A percentile compares a stretch with the other conserved stretches of the same genome.
Conservation (phyloP, 2,113 vertebrate species). For the Atlantisia rogersi region DNA sequence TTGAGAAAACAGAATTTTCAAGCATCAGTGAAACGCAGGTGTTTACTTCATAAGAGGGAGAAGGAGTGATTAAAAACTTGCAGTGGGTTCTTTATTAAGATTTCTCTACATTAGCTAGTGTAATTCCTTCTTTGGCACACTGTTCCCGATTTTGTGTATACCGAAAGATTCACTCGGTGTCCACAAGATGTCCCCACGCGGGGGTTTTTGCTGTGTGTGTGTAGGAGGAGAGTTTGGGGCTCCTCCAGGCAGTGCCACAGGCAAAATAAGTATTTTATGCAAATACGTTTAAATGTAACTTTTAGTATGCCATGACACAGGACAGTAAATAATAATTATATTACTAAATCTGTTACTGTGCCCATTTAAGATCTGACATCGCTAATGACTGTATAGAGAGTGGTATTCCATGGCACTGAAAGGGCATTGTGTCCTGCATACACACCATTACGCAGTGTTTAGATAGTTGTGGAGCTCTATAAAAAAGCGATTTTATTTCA, state of each 20-base stretch:
- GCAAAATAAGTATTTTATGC: not conserved
- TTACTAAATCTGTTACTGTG: not conserved
- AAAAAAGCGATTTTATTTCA: not conserved
- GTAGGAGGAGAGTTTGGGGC: accelerated
- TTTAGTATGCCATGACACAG: too few species aligned
- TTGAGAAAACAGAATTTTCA: not conserved
- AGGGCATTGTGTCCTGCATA: not conserved
- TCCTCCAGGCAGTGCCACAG: not conserved
- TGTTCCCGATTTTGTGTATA: accelerated
- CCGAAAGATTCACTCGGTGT: not conserved
- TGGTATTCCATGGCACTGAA: not conserved
- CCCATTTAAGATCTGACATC: not conserved
- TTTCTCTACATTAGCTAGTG: accelerated
- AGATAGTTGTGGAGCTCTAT: not conserved
- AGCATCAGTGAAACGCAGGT: not conserved
- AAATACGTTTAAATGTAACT: accelerated
- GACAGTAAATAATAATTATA: accelerated
- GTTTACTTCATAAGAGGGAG: not conserved
- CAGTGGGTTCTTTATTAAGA: too few species aligned
- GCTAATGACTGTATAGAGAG: not conserved
- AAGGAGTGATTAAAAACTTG: not conserved
- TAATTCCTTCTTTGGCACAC: not conserved
- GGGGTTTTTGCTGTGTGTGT: not conserved
- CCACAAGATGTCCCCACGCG: conserved; percentile 21
- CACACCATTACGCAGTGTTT: not conserved